Conservation (phyloP, 2,797 vertebrate species). For the Pachyuromys duprasi region DNA sequence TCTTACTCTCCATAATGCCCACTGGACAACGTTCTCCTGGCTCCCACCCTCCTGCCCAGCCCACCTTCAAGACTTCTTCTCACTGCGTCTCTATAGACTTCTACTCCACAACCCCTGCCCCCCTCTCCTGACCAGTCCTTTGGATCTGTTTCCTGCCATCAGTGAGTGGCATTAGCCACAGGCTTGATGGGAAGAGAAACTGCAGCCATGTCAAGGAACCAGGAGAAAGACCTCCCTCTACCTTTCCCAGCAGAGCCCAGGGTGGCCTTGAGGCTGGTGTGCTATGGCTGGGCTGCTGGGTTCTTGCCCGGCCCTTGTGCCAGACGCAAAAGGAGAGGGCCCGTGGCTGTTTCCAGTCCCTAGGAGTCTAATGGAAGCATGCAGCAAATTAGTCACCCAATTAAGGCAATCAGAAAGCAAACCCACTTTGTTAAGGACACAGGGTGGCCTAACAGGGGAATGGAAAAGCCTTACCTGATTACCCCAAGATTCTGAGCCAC, state of each 20-base stretch:
- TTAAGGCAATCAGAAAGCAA: not conserved
- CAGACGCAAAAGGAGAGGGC: not conserved
- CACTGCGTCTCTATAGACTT: not conserved
- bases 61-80: not conserved
- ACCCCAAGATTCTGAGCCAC: not conserved
- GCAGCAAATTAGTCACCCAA: not conserved
- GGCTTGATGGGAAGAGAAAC: not conserved
- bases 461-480: not conserved
- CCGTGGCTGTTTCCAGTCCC: not conserved
- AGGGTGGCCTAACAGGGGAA: rapidly evolving
- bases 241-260: not conserved
- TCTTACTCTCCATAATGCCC: rapidly evolving
- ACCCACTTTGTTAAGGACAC: not conserved
- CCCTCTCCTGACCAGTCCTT: not conserved
- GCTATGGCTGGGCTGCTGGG: not conserved
- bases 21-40: not conserved
- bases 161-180: too few species aligned
- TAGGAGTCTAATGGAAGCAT: not conserved
- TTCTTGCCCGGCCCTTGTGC: not conserved
- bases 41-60: not conserved
- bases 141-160: not conserved
- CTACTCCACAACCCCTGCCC: not conserved
- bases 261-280: not conserved
- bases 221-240: not conserved
- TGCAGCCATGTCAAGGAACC: not conserved